Percentiles rank a stretch among this genome's conserved stretches.
Evolutionary conservation across 2,797 vertebrate genomes (phyloP).

Genomic region (Syndactyla subalaris): DNA sequence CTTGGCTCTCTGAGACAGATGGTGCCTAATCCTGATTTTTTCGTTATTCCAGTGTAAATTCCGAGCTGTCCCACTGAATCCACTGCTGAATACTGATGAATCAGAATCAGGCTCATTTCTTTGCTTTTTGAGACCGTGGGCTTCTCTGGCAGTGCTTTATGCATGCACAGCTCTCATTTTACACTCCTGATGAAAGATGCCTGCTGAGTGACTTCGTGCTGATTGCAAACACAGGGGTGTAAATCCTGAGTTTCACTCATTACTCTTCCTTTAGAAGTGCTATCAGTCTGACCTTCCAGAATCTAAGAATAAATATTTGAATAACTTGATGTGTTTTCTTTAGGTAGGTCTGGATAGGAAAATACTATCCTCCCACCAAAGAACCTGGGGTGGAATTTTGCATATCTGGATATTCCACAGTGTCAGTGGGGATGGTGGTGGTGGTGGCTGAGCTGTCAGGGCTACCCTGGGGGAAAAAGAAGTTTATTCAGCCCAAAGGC

Average conservation of each 20-base stretch:
- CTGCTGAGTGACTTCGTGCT: not conserved
- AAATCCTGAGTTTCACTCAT: not conserved
- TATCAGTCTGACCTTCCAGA: not conserved
- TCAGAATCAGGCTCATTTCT: conserved; percentile 25
- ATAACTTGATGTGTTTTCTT: not conserved
- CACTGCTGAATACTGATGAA: not conserved
- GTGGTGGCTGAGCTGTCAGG: not conserved
- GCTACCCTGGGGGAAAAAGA: not conserved
- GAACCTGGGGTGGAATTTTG: not conserved
- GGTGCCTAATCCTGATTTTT: conserved; percentile 52
- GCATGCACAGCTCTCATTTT: not conserved
- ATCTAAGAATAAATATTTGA: conserved; percentile 3
- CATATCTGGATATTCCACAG: not conserved
- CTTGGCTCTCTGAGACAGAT: not conserved
- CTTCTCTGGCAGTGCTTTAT: not conserved
- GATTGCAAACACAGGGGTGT: not conserved
- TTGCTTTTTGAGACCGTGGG: not conserved
- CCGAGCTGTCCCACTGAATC: not conserved
- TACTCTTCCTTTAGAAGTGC: not conserved
- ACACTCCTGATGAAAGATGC: not conserved
- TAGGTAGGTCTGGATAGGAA: not conserved
- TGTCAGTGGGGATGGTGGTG: not conserved
- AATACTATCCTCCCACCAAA: not conserved
- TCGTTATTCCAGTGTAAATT: conserved; percentile 46
- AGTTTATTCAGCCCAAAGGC: not conserved